Conservation (phyloP, 2,888 invertebrate species). For the Noctua fimbriata region DNA sequence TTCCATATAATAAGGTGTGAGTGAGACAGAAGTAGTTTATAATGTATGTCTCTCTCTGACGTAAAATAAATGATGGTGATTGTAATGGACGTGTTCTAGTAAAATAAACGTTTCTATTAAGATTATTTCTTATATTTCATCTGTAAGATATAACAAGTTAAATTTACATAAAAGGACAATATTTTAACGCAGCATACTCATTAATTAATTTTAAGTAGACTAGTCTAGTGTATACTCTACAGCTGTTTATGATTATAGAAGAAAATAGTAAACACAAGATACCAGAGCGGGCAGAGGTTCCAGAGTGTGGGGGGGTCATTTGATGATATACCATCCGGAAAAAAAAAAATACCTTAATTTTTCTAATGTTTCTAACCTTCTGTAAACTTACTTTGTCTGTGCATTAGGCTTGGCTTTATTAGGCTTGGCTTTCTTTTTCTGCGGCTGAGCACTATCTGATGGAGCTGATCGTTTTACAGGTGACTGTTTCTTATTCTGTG, state of each 20-base stretch:
- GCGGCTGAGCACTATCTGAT: conserved; percentile 68
- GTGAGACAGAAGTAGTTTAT: too few species aligned
- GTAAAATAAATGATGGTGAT: too few species aligned
- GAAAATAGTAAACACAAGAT: neutral
- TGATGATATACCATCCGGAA: too few species aligned
- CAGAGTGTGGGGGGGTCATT: too few species aligned
- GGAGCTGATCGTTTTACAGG: conserved; percentile 77
- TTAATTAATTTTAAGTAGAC: neutral
- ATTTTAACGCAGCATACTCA: too few species aligned
- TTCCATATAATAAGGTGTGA: too few species aligned
- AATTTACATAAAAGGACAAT: neutral
- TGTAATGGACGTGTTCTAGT: too few species aligned
- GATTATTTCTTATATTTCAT: too few species aligned
- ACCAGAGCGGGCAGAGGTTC: too few species aligned
- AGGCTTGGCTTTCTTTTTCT: conserved; percentile 79
- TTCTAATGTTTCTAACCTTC: neutral
- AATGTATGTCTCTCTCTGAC: too few species aligned
- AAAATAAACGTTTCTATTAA: too few species aligned
- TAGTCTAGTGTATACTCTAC: neutral
- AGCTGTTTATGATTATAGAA: neutral
- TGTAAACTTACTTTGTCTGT: conserved; percentile 65
- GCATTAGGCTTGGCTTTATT: conserved; percentile 74
- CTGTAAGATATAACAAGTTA: neutral
- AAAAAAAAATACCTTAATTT: neutral
- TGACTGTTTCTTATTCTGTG: conserved; percentile 63